Evolutionary conservation across 1,140 invertebrate species (phyloP).

Genomic region (Laupala kohalensis): DNA sequence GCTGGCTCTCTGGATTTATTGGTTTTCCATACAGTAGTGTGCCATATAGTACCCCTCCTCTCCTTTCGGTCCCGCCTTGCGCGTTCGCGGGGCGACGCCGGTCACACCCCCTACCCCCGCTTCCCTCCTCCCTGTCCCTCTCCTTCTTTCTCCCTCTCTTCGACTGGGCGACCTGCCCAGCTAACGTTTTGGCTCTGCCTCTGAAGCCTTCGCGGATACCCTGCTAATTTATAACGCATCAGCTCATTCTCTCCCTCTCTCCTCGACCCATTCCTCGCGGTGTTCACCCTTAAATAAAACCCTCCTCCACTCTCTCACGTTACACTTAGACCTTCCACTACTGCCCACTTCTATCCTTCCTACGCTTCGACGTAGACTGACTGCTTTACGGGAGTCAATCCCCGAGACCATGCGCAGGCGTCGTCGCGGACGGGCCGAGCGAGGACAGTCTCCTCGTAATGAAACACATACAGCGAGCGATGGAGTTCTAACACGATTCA

Average conservation of each 20-base stretch:
- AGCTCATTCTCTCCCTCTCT: background rate
- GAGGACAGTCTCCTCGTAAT: background rate
- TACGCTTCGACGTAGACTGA: background rate
- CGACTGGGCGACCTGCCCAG: too few species aligned
- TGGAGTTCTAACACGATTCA: background rate
- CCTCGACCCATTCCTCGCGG: background rate
- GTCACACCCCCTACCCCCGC: background rate
- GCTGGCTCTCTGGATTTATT: conserved; percentile 10
- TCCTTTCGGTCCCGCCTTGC: background rate
- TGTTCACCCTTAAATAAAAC: background rate
- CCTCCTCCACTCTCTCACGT: background rate
- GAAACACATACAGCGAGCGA: background rate
- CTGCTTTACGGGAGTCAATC: background rate
- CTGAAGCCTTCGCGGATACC: background rate
- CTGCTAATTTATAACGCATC: conserved; percentile 12
- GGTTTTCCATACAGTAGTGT: conserved; percentile 12
- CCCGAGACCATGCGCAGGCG: too few species aligned
- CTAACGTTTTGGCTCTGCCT: too few species aligned
- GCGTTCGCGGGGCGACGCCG: background rate
- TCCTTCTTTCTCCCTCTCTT: too few species aligned
- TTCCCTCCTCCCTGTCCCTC: too few species aligned
- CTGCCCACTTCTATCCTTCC: background rate
- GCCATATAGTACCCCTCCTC: background rate
- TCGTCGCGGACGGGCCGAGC: background rate
- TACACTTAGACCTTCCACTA: background rate